These are phyloP conservation scores for Nanorana parkeri DNA, from an alignment of 2,113 vertebrate species.

Conservation along the genomic window DNA sequence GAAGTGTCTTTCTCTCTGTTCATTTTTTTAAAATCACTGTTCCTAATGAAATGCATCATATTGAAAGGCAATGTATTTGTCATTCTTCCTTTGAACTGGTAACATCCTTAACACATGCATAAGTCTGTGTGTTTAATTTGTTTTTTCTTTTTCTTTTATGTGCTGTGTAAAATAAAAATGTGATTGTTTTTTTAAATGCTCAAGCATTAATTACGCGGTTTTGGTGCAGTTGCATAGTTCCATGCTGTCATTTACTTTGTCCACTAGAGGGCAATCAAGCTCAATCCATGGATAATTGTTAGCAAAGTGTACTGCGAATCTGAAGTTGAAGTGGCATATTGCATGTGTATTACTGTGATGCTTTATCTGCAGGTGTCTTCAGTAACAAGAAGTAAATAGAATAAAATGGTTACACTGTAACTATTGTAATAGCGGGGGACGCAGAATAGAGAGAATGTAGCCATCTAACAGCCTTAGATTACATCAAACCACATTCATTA, in stretches of 20 bases:
- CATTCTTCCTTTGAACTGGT: slow-evolving; percentile 1
- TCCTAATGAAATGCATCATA: slow-evolving; percentile 22
- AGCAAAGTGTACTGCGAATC: not conserved
- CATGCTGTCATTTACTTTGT: slow-evolving; percentile 58
- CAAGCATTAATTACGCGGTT: not conserved
- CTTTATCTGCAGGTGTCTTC: slow-evolving; percentile 57
- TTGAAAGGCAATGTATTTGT: slow-evolving; percentile 6
- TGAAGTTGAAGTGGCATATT: slow-evolving; percentile 50
- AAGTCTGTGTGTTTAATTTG: not conserved
- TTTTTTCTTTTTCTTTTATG: not conserved
- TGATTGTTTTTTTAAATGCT: not conserved
- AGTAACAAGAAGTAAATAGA: slow-evolving; percentile 57
- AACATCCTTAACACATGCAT: not conserved
- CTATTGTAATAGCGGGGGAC: slow-evolving; percentile 54
- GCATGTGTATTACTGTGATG: slow-evolving; percentile 38
- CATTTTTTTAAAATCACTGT: not conserved
- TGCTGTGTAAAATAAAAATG: not conserved
- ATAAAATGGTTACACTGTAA: slow-evolving; percentile 56
- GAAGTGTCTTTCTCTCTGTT: not conserved
- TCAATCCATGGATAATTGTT: slow-evolving; percentile 66
- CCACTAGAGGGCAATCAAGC: slow-evolving; percentile 77
- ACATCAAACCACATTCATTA: slow-evolving; percentile 53
- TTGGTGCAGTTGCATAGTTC: not conserved
- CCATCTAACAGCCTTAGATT: slow-evolving; percentile 53
- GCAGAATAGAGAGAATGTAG: slow-evolving; percentile 23